phyloP scores from a whole-genome alignment of 2,888 invertebrate species.

The Coronaproctus castanopsis region DNA sequence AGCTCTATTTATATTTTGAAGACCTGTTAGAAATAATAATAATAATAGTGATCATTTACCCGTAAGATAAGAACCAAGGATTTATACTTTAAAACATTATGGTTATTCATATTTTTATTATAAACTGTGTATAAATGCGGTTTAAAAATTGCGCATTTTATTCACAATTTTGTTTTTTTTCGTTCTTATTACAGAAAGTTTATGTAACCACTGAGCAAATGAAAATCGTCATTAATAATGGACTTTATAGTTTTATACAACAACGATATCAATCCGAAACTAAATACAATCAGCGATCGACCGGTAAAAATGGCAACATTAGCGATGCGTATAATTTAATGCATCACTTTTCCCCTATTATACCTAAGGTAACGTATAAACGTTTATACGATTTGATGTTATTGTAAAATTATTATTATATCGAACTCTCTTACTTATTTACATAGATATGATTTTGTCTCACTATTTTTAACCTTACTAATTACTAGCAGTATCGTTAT shows the following conservation, averaged over 20 bases:
- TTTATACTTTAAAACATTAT: no score
- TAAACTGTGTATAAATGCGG: no score
- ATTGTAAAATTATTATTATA: no score
- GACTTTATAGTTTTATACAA: constrained; percentile 30
- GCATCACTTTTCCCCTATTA: constrained; percentile 44
- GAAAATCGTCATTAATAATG: constrained; percentile 31
- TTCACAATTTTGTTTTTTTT: no score
- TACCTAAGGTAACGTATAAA: constrained; percentile 44
- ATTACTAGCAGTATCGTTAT: no score
- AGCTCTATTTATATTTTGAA: no score
- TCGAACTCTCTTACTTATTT: constrained; percentile 9
- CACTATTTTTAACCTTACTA: constrained; percentile 4
- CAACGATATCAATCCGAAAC: constrained; percentile 23
- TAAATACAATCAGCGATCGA: constrained; percentile 14
- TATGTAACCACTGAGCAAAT: constrained; percentile 30
- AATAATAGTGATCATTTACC: no score
- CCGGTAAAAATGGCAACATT: constrained; percentile 13
- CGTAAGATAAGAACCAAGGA: no score
- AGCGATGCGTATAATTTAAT: constrained; percentile 33
- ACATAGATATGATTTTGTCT: neutral
- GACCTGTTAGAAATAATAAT: no score
- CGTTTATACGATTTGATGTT: no score
- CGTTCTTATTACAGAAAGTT: constrained; percentile 27
- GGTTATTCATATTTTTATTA: no score
- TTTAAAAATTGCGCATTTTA: no score